These are phyloP conservation scores for Pyrgilauda ruficollis DNA, from an alignment of 2,113 vertebrate genomes.

Conservation along the genomic window DNA sequence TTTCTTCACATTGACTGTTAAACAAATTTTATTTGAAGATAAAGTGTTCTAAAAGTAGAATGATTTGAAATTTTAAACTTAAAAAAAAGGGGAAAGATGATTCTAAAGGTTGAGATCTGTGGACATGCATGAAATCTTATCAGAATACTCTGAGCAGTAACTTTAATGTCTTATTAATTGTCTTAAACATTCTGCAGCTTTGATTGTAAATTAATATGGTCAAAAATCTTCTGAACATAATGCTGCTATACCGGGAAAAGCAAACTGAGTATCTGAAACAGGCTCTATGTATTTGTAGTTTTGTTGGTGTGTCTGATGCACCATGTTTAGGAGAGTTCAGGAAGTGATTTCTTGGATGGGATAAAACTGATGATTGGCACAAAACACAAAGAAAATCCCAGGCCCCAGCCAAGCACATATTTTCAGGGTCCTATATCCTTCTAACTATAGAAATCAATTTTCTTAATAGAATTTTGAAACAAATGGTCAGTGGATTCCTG, in stretches of 20 bases:
- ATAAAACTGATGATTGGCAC: background rate
- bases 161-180: background rate
- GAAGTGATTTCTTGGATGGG: background rate
- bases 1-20: conserved; percentile 36
- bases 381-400: background rate
- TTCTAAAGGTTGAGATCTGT: background rate
- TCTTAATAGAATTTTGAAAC: background rate
- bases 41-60: conserved; percentile 29
- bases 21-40: conserved; percentile 36
- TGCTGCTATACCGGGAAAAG: fast-evolving
- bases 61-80: background rate
- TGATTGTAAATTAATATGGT: background rate
- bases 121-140: background rate
- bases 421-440: background rate
- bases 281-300: background rate
- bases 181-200: background rate
- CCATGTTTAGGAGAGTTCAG: background rate
- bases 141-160: background rate
- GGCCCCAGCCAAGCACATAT: background rate
- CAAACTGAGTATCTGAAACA: background rate
- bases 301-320: background rate
- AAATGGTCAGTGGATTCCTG: background rate
- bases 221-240: background rate
- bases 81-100: background rate
- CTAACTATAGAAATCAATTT: background rate